These are phyloP conservation scores for Troglohyphantes excavatus DNA, from an alignment of 2,888 invertebrate species.

Conservation along the genomic window DNA sequence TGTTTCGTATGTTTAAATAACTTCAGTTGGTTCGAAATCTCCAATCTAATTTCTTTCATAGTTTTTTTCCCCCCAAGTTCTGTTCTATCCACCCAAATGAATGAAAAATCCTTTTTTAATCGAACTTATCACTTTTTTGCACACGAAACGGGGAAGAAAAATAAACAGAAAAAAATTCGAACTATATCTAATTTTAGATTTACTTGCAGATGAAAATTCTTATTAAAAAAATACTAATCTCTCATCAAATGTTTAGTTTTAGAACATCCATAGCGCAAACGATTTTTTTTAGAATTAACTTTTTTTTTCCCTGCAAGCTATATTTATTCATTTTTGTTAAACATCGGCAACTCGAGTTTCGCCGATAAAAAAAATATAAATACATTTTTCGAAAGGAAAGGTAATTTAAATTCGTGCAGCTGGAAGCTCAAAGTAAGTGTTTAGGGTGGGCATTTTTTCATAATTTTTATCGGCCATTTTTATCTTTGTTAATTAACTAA, in stretches of 20 bases:
- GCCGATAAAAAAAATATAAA: neutral
- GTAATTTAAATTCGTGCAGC: slow-evolving; percentile 51
- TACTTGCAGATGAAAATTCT: slow-evolving; percentile 11
- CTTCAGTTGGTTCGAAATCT: slow-evolving; percentile 10
- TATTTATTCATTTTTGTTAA: slow-evolving; percentile 41
- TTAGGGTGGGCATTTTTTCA: slow-evolving; percentile 11
- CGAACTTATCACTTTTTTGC: neutral
- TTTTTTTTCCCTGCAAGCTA: neutral
- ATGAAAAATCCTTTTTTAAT: neutral
- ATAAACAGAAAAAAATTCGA: neutral
- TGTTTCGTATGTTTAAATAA: neutral
- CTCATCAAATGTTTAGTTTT: slow-evolving; percentile 56
- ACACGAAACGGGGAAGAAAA: neutral
- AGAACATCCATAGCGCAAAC: slow-evolving; percentile 20
- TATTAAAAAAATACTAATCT: slow-evolving; percentile 49
- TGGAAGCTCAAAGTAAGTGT: no score
- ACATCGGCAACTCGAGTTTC: slow-evolving; percentile 2
- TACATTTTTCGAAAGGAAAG: neutral
- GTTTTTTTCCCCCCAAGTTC: neutral
- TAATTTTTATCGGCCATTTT: neutral
- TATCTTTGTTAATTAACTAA: slow-evolving; percentile 55
- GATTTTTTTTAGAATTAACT: slow-evolving; percentile 1
- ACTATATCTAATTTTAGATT: slow-evolving; percentile 57
- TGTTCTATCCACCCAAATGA: neutral
- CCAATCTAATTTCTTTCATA: neutral